These are phyloP conservation scores for Leguminivora glycinivorella DNA, from an alignment of 1,140 invertebrate species.

Conservation along the genomic window DNA sequence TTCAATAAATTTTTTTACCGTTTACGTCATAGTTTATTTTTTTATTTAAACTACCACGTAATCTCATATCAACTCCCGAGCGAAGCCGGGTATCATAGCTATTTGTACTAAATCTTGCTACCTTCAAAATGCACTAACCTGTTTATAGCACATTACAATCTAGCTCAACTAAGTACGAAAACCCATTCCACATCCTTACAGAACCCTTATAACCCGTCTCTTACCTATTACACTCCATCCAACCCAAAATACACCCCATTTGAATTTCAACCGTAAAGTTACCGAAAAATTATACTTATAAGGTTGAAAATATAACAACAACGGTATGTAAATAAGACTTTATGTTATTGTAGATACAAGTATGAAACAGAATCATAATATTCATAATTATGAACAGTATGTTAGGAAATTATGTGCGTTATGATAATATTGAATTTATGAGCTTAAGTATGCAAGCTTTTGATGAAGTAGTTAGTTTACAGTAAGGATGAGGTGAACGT, in stretches of 20 bases:
- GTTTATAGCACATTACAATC: neutral
- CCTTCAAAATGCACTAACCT: no score
- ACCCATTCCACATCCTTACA: neutral
- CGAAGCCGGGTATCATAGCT: no score
- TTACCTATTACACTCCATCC: neutral
- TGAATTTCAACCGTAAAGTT: neutral
- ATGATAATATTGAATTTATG: no score
- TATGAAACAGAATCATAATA: neutral
- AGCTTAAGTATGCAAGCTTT: no score
- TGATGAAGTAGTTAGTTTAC: no score
- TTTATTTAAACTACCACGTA: no score
- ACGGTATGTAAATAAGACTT: neutral
- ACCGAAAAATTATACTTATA: neutral
- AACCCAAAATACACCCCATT: neutral
- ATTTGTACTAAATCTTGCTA: no score
- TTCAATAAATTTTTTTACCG: no score
- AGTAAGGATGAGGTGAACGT: no score
- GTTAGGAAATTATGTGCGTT: no score
- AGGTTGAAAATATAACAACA: neutral
- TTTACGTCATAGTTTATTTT: no score
- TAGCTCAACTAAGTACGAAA: neutral
- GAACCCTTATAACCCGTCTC: neutral
- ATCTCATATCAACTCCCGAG: no score
- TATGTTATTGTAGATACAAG: neutral
- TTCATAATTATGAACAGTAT: constrained; percentile 6